Conservation (phyloP, 2,113 vertebrate genomes). For the Mastomys natalensis region DNA sequence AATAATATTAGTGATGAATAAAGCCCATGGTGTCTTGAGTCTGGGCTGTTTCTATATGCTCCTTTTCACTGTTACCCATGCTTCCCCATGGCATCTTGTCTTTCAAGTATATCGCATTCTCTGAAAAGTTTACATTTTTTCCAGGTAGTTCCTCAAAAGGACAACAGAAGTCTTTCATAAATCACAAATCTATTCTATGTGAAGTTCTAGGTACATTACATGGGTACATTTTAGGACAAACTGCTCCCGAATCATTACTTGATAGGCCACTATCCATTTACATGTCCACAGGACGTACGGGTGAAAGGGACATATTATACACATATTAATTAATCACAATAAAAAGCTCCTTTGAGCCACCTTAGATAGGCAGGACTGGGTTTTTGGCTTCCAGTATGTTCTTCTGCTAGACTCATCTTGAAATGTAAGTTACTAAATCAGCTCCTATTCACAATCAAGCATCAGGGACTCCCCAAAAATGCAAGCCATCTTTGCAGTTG, state of each 20-base stretch:
- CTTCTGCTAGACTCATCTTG: background rate
- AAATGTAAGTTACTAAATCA: background rate
- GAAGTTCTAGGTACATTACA: background rate
- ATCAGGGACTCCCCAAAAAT: background rate
- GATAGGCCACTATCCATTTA: background rate
- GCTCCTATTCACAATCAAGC: constrained; percentile 25
- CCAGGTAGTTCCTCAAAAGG: background rate
- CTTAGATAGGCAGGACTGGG: background rate
- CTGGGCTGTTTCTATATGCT: background rate
- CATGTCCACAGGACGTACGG: background rate
- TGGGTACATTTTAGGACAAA: background rate
- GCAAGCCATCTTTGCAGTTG: background rate
- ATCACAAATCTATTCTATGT: constrained; percentile 4
- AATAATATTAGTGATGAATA: background rate
- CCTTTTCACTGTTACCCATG: background rate
- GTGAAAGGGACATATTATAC: background rate
- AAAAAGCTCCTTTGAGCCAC: background rate
- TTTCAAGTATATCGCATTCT: background rate
- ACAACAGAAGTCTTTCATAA: background rate
- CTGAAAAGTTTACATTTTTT: constrained; percentile 8
- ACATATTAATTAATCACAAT: background rate
- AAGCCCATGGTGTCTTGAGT: background rate
- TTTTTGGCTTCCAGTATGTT: background rate
- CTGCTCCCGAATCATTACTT: background rate
- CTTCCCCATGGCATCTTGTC: background rate